A percentile compares a stretch with the other conserved stretches of the same genome.
Evolutionary conservation across 2,113 vertebrate species (phyloP).

Genomic region (Clarias batrachus): DNA sequence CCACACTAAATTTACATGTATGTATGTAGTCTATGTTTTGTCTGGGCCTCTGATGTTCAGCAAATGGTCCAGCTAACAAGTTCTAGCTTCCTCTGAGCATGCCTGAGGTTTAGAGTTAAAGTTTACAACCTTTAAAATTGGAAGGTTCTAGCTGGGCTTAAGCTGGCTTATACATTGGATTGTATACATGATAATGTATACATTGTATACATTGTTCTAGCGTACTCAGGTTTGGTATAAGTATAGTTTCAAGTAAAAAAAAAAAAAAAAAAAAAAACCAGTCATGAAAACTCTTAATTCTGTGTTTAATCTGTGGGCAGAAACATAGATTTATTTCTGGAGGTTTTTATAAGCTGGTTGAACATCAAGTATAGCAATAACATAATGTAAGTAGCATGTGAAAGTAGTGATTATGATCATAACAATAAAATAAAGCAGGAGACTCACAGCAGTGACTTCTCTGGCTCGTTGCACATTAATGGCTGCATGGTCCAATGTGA

Average conservation of each 20-base stretch:
- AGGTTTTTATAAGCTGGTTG: background rate
- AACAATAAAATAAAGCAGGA: background rate
- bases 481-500: slow-evolving; percentile 79
- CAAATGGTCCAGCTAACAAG: background rate
- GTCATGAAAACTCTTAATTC: background rate
- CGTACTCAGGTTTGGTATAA: background rate
- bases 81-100: background rate
- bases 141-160: background rate
- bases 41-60: background rate
- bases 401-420: background rate
- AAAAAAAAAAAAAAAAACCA: background rate
- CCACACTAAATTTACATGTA: background rate
- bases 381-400: background rate
- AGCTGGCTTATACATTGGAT: background rate
- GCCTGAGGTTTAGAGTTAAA: background rate
- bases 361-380: background rate
- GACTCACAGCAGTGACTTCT: slow-evolving; percentile 86
- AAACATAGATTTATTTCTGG: background rate
- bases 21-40: background rate
- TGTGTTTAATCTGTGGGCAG: background rate
- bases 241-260: background rate
- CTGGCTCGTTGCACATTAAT: slow-evolving; percentile 75
- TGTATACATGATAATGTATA: too few species aligned
- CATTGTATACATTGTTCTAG: background rate
- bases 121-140: background rate